Evolutionary conservation across 2,113 vertebrate species (phyloP).

Genomic region (Galbula dea): DNA sequence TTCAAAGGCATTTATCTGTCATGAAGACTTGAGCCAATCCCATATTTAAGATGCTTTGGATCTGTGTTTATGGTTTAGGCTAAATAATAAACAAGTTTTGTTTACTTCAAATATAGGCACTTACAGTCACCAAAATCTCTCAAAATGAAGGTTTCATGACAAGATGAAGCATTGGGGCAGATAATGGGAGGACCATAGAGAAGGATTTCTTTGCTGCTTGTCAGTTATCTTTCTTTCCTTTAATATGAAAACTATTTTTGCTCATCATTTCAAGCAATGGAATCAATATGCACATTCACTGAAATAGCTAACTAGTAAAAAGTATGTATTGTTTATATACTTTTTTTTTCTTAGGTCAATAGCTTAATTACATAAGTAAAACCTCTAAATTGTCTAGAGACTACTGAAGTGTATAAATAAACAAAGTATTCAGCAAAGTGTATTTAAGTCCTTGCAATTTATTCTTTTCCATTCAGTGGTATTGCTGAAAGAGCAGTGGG

Average conservation of each 20-base stretch:
- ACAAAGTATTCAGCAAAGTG: background rate
- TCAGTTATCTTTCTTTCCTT: background rate
- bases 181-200: background rate
- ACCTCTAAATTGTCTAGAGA: constrained; percentile 7
- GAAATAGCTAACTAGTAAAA: background rate
- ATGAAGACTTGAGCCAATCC: background rate
- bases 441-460: constrained; percentile 11
- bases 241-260: background rate
- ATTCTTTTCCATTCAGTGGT: background rate
- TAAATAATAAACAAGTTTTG: background rate
- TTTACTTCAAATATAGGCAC: background rate
- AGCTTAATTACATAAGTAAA: constrained; percentile 45
- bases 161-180: background rate
- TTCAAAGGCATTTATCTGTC: background rate
- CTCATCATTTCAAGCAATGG: background rate
- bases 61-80: background rate
- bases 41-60: background rate
- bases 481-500: constrained; percentile 1
- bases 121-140: background rate
- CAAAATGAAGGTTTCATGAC: background rate
- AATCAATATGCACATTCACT: constrained; percentile 1
- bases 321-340: background rate
- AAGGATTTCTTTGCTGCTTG: background rate
- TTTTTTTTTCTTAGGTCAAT: background rate
- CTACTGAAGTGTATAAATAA: constrained; percentile 40